Conservation (phyloP, 2,888 invertebrate species). For the Drosophila gaucha region DNA sequence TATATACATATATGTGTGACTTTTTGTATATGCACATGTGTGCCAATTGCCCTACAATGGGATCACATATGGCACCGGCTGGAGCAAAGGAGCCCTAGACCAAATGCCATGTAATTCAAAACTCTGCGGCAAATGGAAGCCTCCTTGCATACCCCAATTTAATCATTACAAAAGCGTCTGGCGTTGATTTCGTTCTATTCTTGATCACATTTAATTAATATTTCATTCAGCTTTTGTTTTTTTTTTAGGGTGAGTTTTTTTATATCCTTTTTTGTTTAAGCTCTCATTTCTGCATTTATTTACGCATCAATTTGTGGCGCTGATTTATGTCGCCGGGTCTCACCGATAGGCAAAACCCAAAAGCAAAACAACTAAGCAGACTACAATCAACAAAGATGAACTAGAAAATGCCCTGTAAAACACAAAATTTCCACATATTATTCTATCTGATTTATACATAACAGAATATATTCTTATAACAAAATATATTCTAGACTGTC, state of each 20-base stretch:
- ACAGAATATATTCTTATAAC: too few relatives aligned
- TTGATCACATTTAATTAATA: constrained; percentile 70
- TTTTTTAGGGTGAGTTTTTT: constrained; percentile 4
- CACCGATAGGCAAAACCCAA: constrained; percentile 19
- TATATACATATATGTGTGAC: background rate
- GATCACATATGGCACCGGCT: constrained; percentile 52
- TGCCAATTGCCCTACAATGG: constrained; percentile 17
- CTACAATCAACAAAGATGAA: background rate
- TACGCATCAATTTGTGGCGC: constrained; percentile 75
- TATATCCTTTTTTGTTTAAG: constrained; percentile 59
- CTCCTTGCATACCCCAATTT: constrained; percentile 10
- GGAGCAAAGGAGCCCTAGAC: constrained; percentile 18
- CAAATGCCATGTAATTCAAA: constrained; percentile 49
- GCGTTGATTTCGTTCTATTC: constrained; percentile 63
- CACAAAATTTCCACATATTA: too few relatives aligned
- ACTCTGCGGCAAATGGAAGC: constrained; percentile 52
- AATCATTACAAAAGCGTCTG: constrained; percentile 19
- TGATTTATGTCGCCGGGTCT: constrained; percentile 70
- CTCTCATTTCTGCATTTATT: constrained; percentile 57
- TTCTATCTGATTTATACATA: too few relatives aligned
- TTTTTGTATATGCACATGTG: constrained; percentile 11
- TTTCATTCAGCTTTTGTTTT: constrained; percentile 46
- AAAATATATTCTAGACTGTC: too few relatives aligned
- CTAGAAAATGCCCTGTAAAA: background rate
- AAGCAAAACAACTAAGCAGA: background rate